Evolutionary conservation across 35 echinoderm and acorn worm genomes (phyloP).

Genomic region (Ophioderma brevispina): DNA sequence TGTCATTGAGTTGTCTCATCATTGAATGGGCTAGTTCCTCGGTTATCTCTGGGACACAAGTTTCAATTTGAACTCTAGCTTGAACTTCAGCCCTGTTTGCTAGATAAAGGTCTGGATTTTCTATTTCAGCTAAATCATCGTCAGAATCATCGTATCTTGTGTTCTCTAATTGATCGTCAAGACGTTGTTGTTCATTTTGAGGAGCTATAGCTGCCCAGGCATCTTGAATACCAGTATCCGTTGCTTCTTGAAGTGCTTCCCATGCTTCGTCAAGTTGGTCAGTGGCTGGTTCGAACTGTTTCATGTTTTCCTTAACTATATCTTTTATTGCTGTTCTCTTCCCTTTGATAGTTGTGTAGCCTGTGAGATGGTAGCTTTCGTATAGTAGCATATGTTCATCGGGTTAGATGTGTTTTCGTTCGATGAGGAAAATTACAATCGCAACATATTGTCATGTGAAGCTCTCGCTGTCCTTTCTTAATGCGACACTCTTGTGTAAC

Average conservation of each 20-base stretch:
- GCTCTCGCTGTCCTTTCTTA: conserved; percentile 15
- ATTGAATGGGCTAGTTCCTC: conserved; percentile 16
- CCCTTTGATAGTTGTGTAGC: conserved; percentile 2
- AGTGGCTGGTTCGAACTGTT: conserved; percentile 30
- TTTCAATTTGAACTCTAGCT: conserved; percentile 13
- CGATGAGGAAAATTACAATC: conserved; percentile 48
- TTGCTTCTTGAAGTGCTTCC: conserved; percentile 10
- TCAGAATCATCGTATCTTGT: neutral
- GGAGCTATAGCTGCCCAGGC: conserved; percentile 60
- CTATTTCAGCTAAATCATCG: conserved; percentile 36
- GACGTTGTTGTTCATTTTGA: conserved; percentile 51
- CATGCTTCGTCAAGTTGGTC: conserved; percentile 54
- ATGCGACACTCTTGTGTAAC: conserved; percentile 37
- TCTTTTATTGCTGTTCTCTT: conserved; percentile 3
- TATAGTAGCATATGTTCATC: conserved; percentile 3
- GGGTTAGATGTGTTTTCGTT: conserved; percentile 59
- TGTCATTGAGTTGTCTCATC: conserved; percentile 60
- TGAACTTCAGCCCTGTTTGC: neutral
- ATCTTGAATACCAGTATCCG: conserved; percentile 33
- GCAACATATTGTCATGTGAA: conserved; percentile 43
- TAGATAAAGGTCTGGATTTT: conserved; percentile 37
- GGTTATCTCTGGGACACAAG: neutral
- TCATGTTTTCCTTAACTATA: conserved; percentile 50
- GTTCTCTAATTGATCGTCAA: conserved; percentile 9
- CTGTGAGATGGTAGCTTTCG: conserved; percentile 34